Evolutionary conservation across 2,113 vertebrate species (phyloP), one percentile per base, ranked within the genome.

Genomic region (Podilymbus podiceps): DNA sequence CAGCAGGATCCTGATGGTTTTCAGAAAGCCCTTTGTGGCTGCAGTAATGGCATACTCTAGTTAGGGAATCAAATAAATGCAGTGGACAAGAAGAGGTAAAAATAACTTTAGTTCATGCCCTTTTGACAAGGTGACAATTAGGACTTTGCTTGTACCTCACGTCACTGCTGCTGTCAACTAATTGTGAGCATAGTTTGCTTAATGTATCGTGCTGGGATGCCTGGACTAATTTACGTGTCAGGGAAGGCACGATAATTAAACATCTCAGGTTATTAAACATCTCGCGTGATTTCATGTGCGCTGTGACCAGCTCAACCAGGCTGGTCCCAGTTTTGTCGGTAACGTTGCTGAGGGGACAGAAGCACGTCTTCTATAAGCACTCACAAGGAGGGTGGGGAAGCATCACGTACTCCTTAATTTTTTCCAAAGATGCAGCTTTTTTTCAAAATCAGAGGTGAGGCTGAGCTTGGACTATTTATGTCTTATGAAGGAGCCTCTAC

Each of bases 91-190:
- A 73, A 63, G 64, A 86, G 66, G 72, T 87, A 94, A 89, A 94
- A 94, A 87, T 92, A 92, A 66, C 72, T 83, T 68, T 55, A 63
- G 49, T 74, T 87, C 46, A 11, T 92, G 77, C 56, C 60, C 72
- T 86, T 92, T 71, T 84, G 93, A 91, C 87, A 96, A 96, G 87
- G 80, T 84, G 93, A 93, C 76, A 89, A 63, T 89, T 88, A 28
- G 69, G 69, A 71, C 62, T 72, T 74, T 35, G 23, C 71, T 68
- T 55, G 27, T 40, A 52, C 40, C 47, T 63, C 42, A 19, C 46
- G 9, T 83, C 28, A 22, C 63, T 68, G 38, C 56, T 88, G 35
- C 77, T 92, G 55, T 66, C 85, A 81, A 55, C 20, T 58, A 69
- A 55, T 59, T 59, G 42, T 25, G 44, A 55, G 63, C 8, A 2